Base-by-base conservation (phyloP, 2,113 vertebrate species). In the Lepisosteus osseus region DNA sequence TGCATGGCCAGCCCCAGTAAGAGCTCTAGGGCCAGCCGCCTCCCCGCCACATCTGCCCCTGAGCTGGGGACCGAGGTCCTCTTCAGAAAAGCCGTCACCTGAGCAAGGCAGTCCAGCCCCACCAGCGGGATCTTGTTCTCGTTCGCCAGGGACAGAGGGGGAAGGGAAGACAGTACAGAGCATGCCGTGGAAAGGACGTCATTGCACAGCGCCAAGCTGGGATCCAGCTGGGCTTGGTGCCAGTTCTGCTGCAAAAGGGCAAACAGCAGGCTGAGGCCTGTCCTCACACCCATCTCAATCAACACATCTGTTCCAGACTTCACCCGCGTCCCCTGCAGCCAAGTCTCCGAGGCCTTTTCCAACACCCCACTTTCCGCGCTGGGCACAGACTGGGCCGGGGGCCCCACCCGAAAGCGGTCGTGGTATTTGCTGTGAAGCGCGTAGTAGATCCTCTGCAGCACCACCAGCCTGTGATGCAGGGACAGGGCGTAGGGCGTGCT, bases 251-350 rank as follows among this genome's bases (percentile, higher is more conserved):
- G 90, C 79, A 93, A 81, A 4, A 93, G 74, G 0, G 92, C 90
- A 55, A 93, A 93, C 43, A 93, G 90, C 40, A 93, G 86, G 75
- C 90, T 93, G 76, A 93, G 80, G 65, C 91, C 92, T 2, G 92
- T 93, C 75, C 91, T 85, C 67, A 93, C 92, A 0, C 92, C 92
- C 92, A 93, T 93, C 80, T 93, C 92, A 45, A 93, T 93, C 62
- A 93, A 84, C 73, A 92, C 91, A 12, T 93, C 92, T 2, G 89
- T 92, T 29, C 92, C 91, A 0, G 90, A 90, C 75, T 89, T 88
- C 8, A 82, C 79, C 70, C 83, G 86, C 41, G 82, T 80, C 78
- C 4, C 79, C 86, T 9, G 79, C 54, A 74, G 73, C 77, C 84
- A 84, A 17, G 80, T 74, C 51, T 92, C 81, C 1, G 90, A 84